Base-by-base conservation (phyloP, 2,888 invertebrate genomes). In the Antitype chi region DNA sequence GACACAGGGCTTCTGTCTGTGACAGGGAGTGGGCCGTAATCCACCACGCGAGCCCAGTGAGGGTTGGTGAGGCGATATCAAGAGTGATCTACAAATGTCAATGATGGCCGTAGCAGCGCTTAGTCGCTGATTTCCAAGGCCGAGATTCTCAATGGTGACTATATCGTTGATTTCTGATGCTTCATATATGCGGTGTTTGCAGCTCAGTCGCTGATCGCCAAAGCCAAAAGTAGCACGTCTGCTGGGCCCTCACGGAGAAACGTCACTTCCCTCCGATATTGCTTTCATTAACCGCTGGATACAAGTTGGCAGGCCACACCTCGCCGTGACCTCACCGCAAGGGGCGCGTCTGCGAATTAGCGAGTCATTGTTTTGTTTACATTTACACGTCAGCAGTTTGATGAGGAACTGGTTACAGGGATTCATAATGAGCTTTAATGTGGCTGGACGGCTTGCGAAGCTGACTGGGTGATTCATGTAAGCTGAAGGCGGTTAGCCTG, bases 321-420 rank as follows among this genome's bases (percentile, higher is more conserved):
- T 94, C 87, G 81, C 43, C 87, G 90, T 95, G 95, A 95, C 95
- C 94, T 95, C 94, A 93, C 87, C 85, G 76, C 87, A 89, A 90
- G 90, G 90, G 88, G 92, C 88, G 90, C 85, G 86, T 87, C 83
- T 78, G 88, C 85, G 91, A 95, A 96, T 95, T 95, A 95, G 94
- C 95, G 89, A 96, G 94, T 96, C 96, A 96, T 94, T 96, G 95
- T 95, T 96, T 95, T 96, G 95, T 94, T 96, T 95, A 95, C 94
- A 95, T 95, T 96, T 96, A 95, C 95, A 96, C 96, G 95, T 96
- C 95, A 95, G 95, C 95, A 91, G 91, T 93, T 93, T 93, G 91
- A 91, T 84, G 81, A 86, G 82, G 85, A 88, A 88, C 88, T 88
- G 91, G 91, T 91, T 91, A 90, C 88, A 87, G 77, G 86, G 91